A percentile compares a stretch with the other conserved stretches of the same genome.
Conservation (phyloP, 1,140 invertebrate genomes). For the Drosophila bocqueti region DNA sequence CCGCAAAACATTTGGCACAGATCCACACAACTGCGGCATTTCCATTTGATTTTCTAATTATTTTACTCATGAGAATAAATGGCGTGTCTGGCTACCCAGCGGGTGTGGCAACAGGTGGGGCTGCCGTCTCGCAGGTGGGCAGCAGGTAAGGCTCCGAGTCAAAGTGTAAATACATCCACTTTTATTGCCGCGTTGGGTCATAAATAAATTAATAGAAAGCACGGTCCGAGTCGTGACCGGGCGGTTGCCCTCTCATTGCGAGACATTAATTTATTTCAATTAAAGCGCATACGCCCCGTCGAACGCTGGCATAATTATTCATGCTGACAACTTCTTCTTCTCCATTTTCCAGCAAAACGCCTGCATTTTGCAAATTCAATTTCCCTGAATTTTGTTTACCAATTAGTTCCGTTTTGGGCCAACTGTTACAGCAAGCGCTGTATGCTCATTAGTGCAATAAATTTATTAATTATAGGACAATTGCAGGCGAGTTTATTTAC, state of each 20-base stretch:
- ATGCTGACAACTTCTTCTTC: conserved; percentile 11
- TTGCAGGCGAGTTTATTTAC: neutral
- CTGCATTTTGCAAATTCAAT: neutral
- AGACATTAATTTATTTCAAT: conserved; percentile 64
- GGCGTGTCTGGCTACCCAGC: conserved; percentile 34
- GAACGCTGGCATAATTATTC: conserved; percentile 49
- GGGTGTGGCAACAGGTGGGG: conserved; percentile 60
- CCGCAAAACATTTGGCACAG: conserved; percentile 15
- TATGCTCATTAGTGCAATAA: conserved; percentile 30
- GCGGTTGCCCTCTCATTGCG: conserved; percentile 50
- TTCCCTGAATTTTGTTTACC: conserved; percentile 20
- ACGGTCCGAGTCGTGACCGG: conserved; percentile 6
- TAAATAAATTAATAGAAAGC: conserved; percentile 64
- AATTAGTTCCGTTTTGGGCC: conserved; percentile 13
- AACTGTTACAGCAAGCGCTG: neutral
- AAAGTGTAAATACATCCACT: conserved; percentile 22
- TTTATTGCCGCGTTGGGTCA: conserved; percentile 22
- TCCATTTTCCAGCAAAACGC: neutral
- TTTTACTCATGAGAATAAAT: conserved; percentile 79
- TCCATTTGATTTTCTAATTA: conserved; percentile 81
- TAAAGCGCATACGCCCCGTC: conserved; percentile 45
- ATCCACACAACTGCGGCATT: conserved; percentile 10
- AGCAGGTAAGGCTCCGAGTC: neutral
- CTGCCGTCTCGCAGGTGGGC: conserved; percentile 29
- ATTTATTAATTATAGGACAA: neutral